Evolutionary conservation across 2,797 vertebrate genomes (phyloP), one percentile per base, ranked within the genome.

Genomic region (Peromyscus attwateri): DNA sequence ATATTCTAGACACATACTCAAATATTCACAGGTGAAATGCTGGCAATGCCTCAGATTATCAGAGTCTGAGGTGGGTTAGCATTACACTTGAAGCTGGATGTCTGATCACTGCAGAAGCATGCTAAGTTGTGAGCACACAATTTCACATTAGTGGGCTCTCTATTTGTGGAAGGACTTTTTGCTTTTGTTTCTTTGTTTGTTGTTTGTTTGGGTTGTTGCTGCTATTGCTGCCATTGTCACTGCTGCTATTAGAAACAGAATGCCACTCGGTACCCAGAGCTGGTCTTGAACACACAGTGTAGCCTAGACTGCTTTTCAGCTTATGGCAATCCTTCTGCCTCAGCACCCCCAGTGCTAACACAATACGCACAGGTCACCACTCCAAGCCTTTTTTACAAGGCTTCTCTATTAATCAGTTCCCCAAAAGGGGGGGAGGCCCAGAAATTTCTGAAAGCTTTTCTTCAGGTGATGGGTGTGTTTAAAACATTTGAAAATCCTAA

Each of bases 401-500:
- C 71, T 49, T 71, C 11, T 84, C 14, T 60, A 81, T 43, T 66
- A 46, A 75, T 87, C 52, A 90, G 9, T 91, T 84, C 73, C 27
- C 37, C 3, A 43, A 43, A 43, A 43, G 79, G 57, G 92, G 77
- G 25, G 14, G 52, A 82, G 71, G 34, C 40, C 34, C 66, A 4
- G 23, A 95, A 92, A 91, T 82, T 17, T 60, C 5, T 60, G 13
- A 62, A 89, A 60, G 17, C 14, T n/a, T 85, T 94, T 64, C 73
- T 40, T 83, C 70, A 92, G 12, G 66, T 1, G 0, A 21, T 77
- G 37, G 0, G 13, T 70, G 7, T 73, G 57, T 73, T 76, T 37
- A 79, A 43, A 82, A 85, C 43, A 80, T 62, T 60, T 40, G 60
- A 97, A 91, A 93, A 93, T 68, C 80, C 27, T 31, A 76, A 89